These are phyloP conservation scores for Xanthia togata DNA, from an alignment of 2,888 invertebrate genomes.

Conservation along the genomic window DNA sequence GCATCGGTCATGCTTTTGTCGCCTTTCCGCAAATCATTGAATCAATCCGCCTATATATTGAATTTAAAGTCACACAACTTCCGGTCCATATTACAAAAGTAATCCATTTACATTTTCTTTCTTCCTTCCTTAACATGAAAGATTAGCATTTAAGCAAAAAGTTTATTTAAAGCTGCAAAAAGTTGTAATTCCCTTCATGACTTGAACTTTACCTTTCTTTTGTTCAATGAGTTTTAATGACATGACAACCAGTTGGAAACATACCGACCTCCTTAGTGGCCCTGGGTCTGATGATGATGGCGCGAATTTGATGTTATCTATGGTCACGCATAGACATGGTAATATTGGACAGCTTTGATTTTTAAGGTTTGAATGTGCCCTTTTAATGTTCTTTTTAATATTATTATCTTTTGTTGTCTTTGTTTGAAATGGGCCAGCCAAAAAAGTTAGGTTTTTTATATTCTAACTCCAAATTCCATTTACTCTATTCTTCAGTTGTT, in stretches of 20 bases:
- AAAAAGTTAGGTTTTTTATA: too few relatives aligned
- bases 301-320: constrained; percentile 50
- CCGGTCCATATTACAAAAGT: constrained; percentile 7
- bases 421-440: not conserved
- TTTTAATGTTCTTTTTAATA: constrained; percentile 7
- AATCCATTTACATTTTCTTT: constrained; percentile 20
- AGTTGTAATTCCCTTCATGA: constrained; percentile 17
- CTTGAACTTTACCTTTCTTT: constrained; percentile 42
- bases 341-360: constrained; percentile 43
- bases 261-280: constrained; percentile 29
- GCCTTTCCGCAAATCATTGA: not conserved
- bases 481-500: not conserved
- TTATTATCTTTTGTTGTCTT: not conserved
- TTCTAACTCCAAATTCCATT: not conserved
- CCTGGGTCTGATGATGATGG: constrained; percentile 44
- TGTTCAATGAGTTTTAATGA: constrained; percentile 39
- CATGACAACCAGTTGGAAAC: constrained; percentile 23
- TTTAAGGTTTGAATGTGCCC: constrained; percentile 24
- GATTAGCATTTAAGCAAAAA: constrained; percentile 34
- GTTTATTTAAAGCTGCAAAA: constrained; percentile 41
- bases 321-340: constrained; percentile 48
- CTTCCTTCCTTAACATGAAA: constrained; percentile 25
- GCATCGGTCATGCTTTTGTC: not conserved
- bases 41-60: not conserved
- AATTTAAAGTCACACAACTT: constrained; percentile 3